phyloP scores from a whole-genome alignment of 2,797 vertebrate genomes.

The Loris lydekkerianus region DNA sequence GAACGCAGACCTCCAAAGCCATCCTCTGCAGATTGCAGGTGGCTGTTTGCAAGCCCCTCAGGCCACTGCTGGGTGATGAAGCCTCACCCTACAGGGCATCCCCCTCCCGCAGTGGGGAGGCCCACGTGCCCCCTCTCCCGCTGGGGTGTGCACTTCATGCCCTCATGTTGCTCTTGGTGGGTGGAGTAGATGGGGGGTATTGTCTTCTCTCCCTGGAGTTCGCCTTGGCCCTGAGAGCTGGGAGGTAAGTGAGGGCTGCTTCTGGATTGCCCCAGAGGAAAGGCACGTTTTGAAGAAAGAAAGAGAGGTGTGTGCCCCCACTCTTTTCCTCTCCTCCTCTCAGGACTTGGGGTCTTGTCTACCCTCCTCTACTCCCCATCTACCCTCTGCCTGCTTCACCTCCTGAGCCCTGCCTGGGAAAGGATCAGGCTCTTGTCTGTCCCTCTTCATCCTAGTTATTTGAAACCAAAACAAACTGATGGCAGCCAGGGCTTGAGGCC shows the following conservation, averaged over 20 bases:
- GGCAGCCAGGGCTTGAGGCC: conserved; percentile 51
- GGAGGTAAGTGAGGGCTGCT: background rate
- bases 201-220: background rate
- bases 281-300: background rate
- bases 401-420: background rate
- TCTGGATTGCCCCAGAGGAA: background rate
- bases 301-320: too few species aligned
- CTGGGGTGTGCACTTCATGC: accelerated
- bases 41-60: background rate
- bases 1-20: background rate
- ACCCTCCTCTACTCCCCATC: background rate
- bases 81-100: background rate
- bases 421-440: background rate
- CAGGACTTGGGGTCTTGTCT: background rate
- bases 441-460: conserved; percentile 26
- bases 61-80: background rate
- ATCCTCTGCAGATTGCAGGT: background rate
- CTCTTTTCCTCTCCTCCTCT: background rate
- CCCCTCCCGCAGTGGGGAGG: background rate
- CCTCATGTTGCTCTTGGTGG: background rate
- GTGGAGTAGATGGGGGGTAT: too few species aligned
- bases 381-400: background rate
- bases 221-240: background rate
- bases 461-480: conserved; percentile 76
- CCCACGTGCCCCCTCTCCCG: background rate